phyloP scores from a whole-genome alignment of 2,113 vertebrate genomes.

The Ctenomys sociabilis region DNA sequence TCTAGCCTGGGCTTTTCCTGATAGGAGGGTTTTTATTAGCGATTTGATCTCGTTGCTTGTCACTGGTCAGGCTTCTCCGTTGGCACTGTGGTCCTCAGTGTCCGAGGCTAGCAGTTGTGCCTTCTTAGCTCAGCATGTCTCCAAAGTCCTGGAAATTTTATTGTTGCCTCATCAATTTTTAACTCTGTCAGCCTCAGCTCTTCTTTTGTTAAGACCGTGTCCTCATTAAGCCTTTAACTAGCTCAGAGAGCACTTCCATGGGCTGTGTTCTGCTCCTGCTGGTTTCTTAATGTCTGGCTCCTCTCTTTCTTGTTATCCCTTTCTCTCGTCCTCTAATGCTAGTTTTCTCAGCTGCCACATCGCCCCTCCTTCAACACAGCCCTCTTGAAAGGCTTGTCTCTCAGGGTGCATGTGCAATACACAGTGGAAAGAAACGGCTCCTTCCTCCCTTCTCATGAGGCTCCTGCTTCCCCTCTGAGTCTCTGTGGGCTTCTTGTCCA shows the following conservation, averaged over 20 bases:
- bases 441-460: not conserved
- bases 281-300: fast-evolving
- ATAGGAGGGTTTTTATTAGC: not conserved
- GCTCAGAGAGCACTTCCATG: not conserved
- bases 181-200: not conserved
- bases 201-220: not conserved
- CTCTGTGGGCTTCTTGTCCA: too few species aligned
- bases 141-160: not conserved
- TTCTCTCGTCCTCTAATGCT: not conserved
- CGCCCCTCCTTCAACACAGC: too few species aligned
- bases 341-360: fast-evolving
- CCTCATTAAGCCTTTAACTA: not conserved
- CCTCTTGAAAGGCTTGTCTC: not conserved
- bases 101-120: not conserved
- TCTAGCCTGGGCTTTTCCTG: too few species aligned
- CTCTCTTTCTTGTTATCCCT: fast-evolving
- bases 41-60: not conserved
- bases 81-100: not conserved
- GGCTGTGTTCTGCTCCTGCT: too few species aligned
- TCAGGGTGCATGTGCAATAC: fast-evolving
- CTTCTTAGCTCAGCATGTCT: not conserved
- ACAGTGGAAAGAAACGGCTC: fast-evolving
- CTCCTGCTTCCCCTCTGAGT: not conserved
- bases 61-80: not conserved
- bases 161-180: not conserved